These are phyloP conservation scores for Eupithecia subumbrata DNA, from an alignment of 2,888 invertebrate species.

Conservation along the genomic window DNA sequence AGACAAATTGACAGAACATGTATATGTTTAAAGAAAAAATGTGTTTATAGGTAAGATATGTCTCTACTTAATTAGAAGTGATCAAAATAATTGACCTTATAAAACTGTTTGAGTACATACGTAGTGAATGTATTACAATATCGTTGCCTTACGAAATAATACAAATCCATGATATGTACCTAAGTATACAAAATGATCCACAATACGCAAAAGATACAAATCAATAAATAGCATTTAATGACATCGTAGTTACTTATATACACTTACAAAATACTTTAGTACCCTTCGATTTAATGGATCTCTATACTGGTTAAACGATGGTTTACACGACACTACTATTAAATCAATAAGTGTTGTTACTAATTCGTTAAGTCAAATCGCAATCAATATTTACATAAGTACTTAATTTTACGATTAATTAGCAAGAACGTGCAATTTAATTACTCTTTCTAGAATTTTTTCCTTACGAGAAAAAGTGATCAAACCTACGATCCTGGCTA, in stretches of 20 bases:
- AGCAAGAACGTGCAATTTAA: constrained; percentile 44
- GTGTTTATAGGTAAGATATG: neutral
- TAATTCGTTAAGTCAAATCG: constrained; percentile 68
- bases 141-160: constrained; percentile 70
- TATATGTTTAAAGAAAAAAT: neutral
- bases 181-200: constrained; percentile 81
- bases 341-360: constrained; percentile 64
- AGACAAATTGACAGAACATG: neutral
- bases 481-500: constrained; percentile 42
- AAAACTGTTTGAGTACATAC: constrained; percentile 47
- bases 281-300: constrained; percentile 81
- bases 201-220: constrained; percentile 77
- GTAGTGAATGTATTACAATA: constrained; percentile 52
- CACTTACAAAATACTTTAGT: constrained; percentile 81
- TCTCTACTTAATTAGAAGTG: neutral
- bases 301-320: constrained; percentile 73
- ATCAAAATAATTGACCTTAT: constrained; percentile 6
- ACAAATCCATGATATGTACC: constrained; percentile 81
- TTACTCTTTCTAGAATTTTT: constrained; percentile 40
- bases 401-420: constrained; percentile 64
- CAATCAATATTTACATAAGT: constrained; percentile 79
- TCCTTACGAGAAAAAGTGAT: constrained; percentile 35
- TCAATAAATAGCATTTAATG: constrained; percentile 80
- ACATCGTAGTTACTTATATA: constrained; percentile 74
- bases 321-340: constrained; percentile 74